Evolutionary conservation across 2,113 vertebrate genomes (phyloP).

Genomic region (Anseranas semipalmata): DNA sequence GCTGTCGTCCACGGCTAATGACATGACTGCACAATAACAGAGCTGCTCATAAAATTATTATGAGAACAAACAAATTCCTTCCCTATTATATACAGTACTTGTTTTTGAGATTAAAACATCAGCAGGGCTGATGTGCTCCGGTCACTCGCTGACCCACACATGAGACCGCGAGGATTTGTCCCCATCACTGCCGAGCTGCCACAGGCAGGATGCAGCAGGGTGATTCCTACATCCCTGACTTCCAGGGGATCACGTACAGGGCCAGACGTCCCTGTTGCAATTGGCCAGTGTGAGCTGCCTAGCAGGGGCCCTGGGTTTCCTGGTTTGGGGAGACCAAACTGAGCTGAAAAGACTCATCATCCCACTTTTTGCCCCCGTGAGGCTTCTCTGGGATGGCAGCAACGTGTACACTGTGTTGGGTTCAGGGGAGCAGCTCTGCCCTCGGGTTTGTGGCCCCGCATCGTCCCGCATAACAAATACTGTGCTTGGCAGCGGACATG

Average conservation of each 20-base stretch:
- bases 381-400: not conserved
- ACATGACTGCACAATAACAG: not conserved
- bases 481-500: not conserved
- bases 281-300: too few species aligned
- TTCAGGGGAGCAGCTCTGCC: not conserved
- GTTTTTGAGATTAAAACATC: not conserved
- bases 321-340: not conserved
- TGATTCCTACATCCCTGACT: not conserved
- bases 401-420: accelerated
- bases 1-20: not conserved
- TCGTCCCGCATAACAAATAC: not conserved
- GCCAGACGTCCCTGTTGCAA: not conserved
- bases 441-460: not conserved
- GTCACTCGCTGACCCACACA: not conserved
- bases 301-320: not conserved
- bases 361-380: not conserved
- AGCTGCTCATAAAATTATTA: conserved; percentile 33
- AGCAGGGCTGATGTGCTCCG: not conserved
- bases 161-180: not conserved
- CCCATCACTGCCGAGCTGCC: not conserved
- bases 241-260: not conserved
- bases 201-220: accelerated
- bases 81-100: conserved; percentile 1
- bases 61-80: conserved; percentile 48
- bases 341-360: not conserved